Percentiles rank a stretch among this genome's conserved stretches.
phyloP scores from a whole-genome alignment of 2,113 vertebrate species.

The Blennius ocellaris region DNA sequence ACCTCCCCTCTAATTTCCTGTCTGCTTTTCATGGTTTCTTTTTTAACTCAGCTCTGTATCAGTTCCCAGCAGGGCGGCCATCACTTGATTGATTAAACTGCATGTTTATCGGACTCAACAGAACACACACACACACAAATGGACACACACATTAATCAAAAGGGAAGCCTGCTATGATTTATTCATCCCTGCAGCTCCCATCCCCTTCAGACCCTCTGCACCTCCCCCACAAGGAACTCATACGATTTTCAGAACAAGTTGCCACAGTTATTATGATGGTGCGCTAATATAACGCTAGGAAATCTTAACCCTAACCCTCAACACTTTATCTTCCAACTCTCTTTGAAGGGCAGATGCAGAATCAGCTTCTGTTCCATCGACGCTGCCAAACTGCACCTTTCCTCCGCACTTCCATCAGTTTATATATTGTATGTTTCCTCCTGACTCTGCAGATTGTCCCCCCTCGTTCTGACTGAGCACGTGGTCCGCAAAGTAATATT shows the following conservation, averaged over 20 bases:
- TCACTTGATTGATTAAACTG: conserved; percentile 65
- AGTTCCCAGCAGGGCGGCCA: conserved; percentile 20
- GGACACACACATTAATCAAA: conserved; percentile 55
- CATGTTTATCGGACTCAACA: conserved; percentile 27
- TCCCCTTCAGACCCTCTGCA: conserved; percentile 19
- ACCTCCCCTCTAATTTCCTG: conserved; percentile 50
- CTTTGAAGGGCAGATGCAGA: conserved; percentile 10
- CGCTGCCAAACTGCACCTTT: conserved; percentile 26
- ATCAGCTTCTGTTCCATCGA: conserved; percentile 6
- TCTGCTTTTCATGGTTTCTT: neutral
- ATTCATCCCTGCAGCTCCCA: conserved; percentile 63
- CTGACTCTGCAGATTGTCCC: conserved; percentile 70
- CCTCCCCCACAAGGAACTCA: conserved; percentile 57
- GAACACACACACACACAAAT: conserved; percentile 3
- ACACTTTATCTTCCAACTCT: conserved; percentile 9
- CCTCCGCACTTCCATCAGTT: conserved; percentile 40
- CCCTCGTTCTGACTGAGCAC: conserved; percentile 33
- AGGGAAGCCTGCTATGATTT: conserved; percentile 60
- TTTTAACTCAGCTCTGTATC: conserved; percentile 22
- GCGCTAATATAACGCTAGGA: neutral
- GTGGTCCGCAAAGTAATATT: conserved; percentile 73
- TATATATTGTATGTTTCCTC: conserved; percentile 37
- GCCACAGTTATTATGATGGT: neutral
- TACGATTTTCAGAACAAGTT: conserved; percentile 7
- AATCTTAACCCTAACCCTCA: no score